phyloP scores from a whole-genome alignment of 2,797 vertebrate species.

The Kryptolebias ocellatus region DNA sequence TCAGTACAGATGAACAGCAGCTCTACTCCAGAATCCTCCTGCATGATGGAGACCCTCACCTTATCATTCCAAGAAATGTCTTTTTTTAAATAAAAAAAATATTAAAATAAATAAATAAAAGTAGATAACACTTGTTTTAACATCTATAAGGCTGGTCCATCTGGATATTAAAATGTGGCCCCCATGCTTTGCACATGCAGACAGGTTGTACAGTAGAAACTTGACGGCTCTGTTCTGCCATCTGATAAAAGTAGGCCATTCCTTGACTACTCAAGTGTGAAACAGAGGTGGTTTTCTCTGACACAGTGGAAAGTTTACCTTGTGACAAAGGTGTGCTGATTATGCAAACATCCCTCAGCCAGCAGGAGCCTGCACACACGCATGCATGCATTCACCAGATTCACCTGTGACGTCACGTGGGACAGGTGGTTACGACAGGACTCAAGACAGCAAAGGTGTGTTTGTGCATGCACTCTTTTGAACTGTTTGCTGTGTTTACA shows the following conservation, averaged over 20 bases:
- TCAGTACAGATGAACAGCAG: no score
- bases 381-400: conserved; percentile 65
- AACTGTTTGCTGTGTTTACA: conserved; percentile 68
- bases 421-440: conserved; percentile 58
- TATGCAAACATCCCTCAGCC: conserved; percentile 70
- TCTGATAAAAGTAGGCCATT: conserved; percentile 45
- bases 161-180: neutral
- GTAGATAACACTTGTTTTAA: neutral
- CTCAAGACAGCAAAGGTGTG: conserved; percentile 15
- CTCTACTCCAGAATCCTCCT: no score
- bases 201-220: neutral
- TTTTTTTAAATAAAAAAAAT: no score
- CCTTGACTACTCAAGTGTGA: conserved; percentile 53
- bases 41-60: no score
- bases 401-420: conserved; percentile 62
- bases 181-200: neutral
- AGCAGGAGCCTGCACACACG: conserved; percentile 35
- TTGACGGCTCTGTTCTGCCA: neutral
- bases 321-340: conserved; percentile 73
- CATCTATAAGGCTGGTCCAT: no score
- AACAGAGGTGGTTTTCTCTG: conserved; percentile 51
- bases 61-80: no score
- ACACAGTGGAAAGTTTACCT: conserved; percentile 76
- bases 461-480: conserved; percentile 15
- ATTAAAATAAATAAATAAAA: no score